Percentiles rank a stretch among this genome's conserved stretches.
These are phyloP conservation scores for Semaprochilodus insignis DNA, from an alignment of 2,797 vertebrate species.

Conservation along the genomic window DNA sequence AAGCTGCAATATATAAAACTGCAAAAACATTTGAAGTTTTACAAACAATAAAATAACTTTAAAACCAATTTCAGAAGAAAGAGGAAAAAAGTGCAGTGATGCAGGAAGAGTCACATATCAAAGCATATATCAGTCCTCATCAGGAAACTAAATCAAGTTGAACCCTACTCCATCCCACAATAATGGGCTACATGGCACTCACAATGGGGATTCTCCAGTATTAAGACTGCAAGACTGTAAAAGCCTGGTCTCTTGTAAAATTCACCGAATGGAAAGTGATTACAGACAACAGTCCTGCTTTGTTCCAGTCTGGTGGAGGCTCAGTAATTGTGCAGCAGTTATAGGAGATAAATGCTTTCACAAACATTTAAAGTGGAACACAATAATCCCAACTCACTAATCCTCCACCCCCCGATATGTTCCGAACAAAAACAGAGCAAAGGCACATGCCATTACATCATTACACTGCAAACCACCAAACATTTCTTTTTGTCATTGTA, in stretches of 20 bases:
- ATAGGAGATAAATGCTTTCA: background rate
- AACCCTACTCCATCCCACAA: background rate
- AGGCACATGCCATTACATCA: background rate
- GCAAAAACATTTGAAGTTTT: background rate
- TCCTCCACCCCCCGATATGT: background rate
- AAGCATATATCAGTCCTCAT: no score
- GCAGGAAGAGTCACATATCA: no score
- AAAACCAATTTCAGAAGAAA: background rate
- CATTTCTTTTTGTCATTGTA: background rate
- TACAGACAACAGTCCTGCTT: constrained; percentile 1
- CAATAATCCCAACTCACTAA: background rate
- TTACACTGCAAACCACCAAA: background rate
- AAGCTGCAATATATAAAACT: background rate
- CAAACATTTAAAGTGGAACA: background rate
- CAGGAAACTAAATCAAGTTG: background rate
- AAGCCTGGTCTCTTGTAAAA: background rate
- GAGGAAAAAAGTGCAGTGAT: background rate
- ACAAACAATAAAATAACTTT: background rate
- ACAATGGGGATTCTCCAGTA: background rate
- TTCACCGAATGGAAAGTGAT: background rate
- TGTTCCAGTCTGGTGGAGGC: constrained; percentile 31
- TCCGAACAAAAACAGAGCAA: background rate
- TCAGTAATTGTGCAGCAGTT: constrained; percentile 15
- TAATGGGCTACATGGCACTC: background rate
- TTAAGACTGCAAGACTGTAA: background rate